Evolutionary conservation across 2,113 vertebrate species (phyloP).

Genomic region (Pterocles gutturalis): DNA sequence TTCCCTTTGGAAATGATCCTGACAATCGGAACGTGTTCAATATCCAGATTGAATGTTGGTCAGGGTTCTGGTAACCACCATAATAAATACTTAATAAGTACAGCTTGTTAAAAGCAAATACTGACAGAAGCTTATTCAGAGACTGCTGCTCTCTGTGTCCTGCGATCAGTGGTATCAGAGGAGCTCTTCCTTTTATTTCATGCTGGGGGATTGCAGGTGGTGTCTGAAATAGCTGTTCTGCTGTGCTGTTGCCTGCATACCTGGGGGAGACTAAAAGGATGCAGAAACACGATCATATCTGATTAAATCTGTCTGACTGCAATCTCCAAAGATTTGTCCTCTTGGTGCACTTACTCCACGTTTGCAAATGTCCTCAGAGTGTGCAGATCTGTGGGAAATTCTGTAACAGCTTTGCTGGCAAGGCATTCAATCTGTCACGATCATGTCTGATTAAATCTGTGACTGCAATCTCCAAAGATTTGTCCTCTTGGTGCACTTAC

Average conservation of each 20-base stretch:
- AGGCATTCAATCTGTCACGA: neutral
- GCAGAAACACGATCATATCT: rapidly evolving
- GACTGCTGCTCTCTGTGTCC: neutral
- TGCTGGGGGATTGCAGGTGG: neutral
- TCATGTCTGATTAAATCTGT: neutral
- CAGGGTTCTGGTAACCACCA: neutral
- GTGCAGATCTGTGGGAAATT: neutral
- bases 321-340: rapidly evolving
- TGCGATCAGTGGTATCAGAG: neutral
- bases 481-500: neutral
- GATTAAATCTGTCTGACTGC: neutral
- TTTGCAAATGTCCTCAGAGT: too few relatives aligned
- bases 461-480: neutral
- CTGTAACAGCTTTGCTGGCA: neutral
- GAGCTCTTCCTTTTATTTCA: neutral
- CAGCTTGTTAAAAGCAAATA: neutral
- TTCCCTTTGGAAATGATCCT: neutral
- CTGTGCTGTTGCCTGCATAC: neutral
- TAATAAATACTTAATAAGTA: neutral
- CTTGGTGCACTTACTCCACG: neutral
- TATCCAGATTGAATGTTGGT: neutral
- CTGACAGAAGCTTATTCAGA: neutral
- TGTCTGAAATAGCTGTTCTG: neutral
- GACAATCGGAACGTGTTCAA: neutral
- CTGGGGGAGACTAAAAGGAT: neutral